Base-by-base conservation (phyloP, 2,113 vertebrate species). In the Helogale parvula region DNA sequence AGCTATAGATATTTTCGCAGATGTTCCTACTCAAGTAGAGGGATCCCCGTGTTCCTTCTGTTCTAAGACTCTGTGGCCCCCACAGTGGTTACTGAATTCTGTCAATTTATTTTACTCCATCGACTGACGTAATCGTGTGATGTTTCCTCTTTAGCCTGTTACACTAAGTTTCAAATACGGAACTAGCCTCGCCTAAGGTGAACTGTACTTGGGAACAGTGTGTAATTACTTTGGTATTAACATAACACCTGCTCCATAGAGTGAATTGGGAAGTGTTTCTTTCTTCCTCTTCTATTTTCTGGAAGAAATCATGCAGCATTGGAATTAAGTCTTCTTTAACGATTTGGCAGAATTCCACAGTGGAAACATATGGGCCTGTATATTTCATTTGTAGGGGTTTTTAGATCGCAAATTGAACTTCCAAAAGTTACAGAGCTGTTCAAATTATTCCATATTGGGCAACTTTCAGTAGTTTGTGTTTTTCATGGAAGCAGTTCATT, bases 111-210 rank as follows among this genome's bases (percentile, higher is more conserved):
- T 94, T 41, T 77, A 69, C 27, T 79, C 10, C 25, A 69, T 57
- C 35, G 84, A 68, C 12, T 79, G 83, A 87, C 69, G 27, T 27
- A 68, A 68, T 87, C 63, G 60, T 69, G 33, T 71, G 50, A 19
- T 33, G 71, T 93, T 84, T 85, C 60, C 60, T 90, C 76, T 91
- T 79, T 80, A 86, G 50, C 27, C n/a, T 83, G 15, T 27, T 94
- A 89, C 7, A 89, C 8, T 72, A 45, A 89, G 15, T 76, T 94
- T 82, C 86, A 94, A 65, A 65, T 83, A 83, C 45, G 21, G 15
- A 83, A n/a, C 21, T 68, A 66, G 45, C 54, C 45, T 82, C 66
- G n/a, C 66, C 54, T 74, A 79, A 45, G 89, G n/a, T 82, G 74
- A 82, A 89, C 0, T 33, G 45, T 72, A 72, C 52, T 82, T 94